Evolutionary conservation across 2,888 invertebrate species (phyloP).

Genomic region (Agrilus mali): DNA sequence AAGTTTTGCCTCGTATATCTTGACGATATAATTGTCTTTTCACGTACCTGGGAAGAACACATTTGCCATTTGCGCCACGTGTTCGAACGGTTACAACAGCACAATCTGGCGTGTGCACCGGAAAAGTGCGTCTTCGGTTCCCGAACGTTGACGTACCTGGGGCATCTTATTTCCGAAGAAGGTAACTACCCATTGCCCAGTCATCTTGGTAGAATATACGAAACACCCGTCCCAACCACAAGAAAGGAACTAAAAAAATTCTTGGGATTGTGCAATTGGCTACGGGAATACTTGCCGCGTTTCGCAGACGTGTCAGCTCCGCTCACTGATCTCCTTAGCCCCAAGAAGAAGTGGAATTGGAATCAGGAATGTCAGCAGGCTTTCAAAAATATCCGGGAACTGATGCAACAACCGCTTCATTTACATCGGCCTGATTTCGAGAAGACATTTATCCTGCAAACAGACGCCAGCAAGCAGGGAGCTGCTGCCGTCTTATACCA

Average conservation of each 20-base stretch:
- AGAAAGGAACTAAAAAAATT: slow-evolving; percentile 3
- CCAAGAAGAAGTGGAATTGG: slow-evolving; percentile 9
- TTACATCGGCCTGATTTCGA: slow-evolving; percentile 10
- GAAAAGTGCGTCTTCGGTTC: slow-evolving; percentile 2
- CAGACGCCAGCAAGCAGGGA: slow-evolving; percentile 13
- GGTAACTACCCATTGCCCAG: slow-evolving; percentile 1
- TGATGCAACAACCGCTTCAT: slow-evolving; percentile 4
- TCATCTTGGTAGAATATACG: slow-evolving; percentile 1
- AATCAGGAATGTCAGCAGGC: slow-evolving; percentile 2
- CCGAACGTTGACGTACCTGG: slow-evolving; percentile 2
- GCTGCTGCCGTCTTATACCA: slow-evolving; percentile 16
- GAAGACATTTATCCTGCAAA: slow-evolving; percentile 13
- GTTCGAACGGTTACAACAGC: no score
- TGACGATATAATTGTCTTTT: no score
- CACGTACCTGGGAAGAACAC: no score
- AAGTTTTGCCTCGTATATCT: no score
- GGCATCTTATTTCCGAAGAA: slow-evolving; percentile 1
- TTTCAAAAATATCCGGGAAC: slow-evolving; percentile 7
- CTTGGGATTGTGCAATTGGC: slow-evolving; percentile 16
- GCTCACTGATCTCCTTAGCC: slow-evolving; percentile 12
- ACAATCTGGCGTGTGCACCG: not conserved
- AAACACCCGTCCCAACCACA: not conserved
- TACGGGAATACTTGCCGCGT: slow-evolving; percentile 15
- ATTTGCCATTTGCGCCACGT: no score
- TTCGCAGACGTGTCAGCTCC: slow-evolving; percentile 12